Evolutionary conservation across 1,140 invertebrate species (phyloP).

Genomic region (Euwallacea similis): DNA sequence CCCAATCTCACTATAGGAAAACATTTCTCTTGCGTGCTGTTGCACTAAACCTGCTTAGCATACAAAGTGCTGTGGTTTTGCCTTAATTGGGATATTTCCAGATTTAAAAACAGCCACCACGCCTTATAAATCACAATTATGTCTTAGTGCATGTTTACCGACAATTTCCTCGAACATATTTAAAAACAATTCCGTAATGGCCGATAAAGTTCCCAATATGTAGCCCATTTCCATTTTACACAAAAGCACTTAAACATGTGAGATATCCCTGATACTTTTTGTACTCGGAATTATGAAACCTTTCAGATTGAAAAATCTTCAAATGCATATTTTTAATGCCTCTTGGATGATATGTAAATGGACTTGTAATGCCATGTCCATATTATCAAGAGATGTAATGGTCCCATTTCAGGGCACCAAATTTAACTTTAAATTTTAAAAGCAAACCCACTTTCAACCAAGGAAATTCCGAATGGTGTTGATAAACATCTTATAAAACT

Average conservation of each 20-base stretch:
- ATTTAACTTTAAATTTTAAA: conserved; percentile 3
- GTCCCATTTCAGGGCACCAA: neutral
- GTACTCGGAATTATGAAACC: neutral
- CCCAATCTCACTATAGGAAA: too few species aligned
- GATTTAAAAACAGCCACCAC: neutral
- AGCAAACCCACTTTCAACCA: neutral
- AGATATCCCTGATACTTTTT: conserved; percentile 2
- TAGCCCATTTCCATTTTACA: conserved; percentile 24
- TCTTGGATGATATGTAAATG: conserved; percentile 20
- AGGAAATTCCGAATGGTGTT: neutral
- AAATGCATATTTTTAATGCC: conserved; percentile 21
- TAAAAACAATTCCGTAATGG: conserved; percentile 25
- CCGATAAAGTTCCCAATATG: conserved; percentile 19
- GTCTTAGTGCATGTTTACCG: conserved; percentile 10
- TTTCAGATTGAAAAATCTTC: conserved; percentile 14
- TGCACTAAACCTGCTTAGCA: conserved; percentile 2
- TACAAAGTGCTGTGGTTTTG: neutral
- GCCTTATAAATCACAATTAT: conserved; percentile 15
- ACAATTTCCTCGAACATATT: conserved; percentile 12
- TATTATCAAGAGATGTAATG: too few species aligned
- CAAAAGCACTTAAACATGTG: conserved; percentile 23
- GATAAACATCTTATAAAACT: neutral
- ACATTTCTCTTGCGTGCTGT: too few species aligned
- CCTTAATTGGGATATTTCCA: conserved; percentile 4
- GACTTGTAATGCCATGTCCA: neutral